Conservation (phyloP, 2,888 invertebrate species). For the Leptarthrus brevirostris region DNA sequence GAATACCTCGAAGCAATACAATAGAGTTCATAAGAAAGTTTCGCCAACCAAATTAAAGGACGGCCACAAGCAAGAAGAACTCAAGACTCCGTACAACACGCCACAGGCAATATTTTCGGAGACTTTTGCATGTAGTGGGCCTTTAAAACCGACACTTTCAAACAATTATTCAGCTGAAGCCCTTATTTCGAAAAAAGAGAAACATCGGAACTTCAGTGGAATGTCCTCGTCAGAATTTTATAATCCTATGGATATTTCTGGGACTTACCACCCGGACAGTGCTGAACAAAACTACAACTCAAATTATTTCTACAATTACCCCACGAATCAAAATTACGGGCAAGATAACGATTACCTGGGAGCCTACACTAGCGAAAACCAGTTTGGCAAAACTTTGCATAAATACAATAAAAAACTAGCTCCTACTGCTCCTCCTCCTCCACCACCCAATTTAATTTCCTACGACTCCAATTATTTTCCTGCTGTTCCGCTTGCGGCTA, state of each 20-base stretch:
- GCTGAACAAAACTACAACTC: conserved; percentile 42
- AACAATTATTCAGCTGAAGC: conserved; percentile 58
- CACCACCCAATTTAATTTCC: conserved; percentile 35
- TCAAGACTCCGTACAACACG: background rate
- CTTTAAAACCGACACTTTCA: conserved; percentile 52
- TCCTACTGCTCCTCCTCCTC: conserved; percentile 13
- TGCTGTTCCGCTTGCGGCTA: conserved; percentile 26
- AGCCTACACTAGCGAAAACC: conserved; percentile 35
- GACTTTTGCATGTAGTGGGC: background rate
- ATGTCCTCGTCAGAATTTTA: conserved; percentile 48
- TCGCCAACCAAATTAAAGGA: conserved; percentile 10
- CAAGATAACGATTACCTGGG: conserved; percentile 55
- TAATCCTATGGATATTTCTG: conserved; percentile 11
- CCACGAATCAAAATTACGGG: conserved; percentile 52
- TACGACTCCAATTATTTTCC: conserved; percentile 44
- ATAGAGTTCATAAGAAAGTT: conserved; percentile 4
- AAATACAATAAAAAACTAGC: conserved; percentile 13
- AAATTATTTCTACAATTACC: conserved; percentile 55
- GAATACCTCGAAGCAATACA: conserved; percentile 59
- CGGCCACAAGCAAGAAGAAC: background rate
- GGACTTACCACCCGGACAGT: background rate
- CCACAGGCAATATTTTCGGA: conserved; percentile 10
- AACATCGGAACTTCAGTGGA: conserved; percentile 30
- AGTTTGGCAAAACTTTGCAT: background rate
- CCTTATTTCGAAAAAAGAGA: conserved; percentile 56